Percentiles rank a stretch among this genome's conserved stretches.
Conservation (phyloP, 2,888 invertebrate species). For the Selenia dentaria region DNA sequence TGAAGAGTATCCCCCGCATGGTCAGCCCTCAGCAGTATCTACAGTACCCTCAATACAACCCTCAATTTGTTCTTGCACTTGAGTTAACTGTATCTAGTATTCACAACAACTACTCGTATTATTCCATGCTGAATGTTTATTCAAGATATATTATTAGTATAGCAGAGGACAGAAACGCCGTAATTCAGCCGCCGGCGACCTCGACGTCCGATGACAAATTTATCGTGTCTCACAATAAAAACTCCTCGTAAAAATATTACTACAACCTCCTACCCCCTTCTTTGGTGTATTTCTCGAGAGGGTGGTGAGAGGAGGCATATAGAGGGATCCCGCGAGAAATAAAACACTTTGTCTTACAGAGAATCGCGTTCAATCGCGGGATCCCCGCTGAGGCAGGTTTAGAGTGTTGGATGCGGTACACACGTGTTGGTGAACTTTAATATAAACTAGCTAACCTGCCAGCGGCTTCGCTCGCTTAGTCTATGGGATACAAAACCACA, state of each 20-base stretch:
- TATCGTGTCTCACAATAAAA: constrained; percentile 75
- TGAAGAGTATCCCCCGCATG: no score
- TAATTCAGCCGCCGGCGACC: constrained; percentile 18
- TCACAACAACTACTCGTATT: no score
- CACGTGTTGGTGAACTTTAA: no score
- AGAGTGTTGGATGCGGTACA: constrained; percentile 40
- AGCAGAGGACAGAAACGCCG: background rate
- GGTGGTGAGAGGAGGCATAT: constrained; percentile 13
- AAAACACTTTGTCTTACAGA: constrained; percentile 79
- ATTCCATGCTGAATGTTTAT: no score
- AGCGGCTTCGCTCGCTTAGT: no score
- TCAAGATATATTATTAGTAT: no score
- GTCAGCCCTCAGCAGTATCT: no score
- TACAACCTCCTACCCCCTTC: constrained; percentile 41
- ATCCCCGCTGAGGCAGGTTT: constrained; percentile 31
- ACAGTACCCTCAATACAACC: no score
- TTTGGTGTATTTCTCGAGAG: constrained; percentile 17
- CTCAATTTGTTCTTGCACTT: no score
- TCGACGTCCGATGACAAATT: constrained; percentile 68
- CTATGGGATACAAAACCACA: no score
- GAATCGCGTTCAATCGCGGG: constrained; percentile 67
- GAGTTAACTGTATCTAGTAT: no score
- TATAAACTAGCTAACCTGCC: no score
- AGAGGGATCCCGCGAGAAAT: constrained; percentile 71
- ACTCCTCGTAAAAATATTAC: constrained; percentile 79